Evolutionary conservation across 1,140 invertebrate genomes (phyloP).

Genomic region (Bombus terrestris): DNA sequence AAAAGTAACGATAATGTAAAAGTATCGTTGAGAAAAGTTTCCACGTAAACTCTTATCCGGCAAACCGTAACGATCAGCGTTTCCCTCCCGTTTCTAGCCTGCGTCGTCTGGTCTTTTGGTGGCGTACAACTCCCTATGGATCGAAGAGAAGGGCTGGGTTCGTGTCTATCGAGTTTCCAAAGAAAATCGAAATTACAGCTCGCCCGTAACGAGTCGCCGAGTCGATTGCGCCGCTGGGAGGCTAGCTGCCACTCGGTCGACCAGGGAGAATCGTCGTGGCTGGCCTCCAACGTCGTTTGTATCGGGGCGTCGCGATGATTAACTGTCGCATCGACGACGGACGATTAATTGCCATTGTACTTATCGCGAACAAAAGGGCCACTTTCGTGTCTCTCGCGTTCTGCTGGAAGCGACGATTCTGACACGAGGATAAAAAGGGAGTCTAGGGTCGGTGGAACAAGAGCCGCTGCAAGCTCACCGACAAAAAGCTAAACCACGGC

Average conservation of each 20-base stretch:
- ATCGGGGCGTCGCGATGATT: slow-evolving; percentile 36
- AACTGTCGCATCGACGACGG: slow-evolving; percentile 24
- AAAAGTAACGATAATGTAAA: slow-evolving; percentile 13
- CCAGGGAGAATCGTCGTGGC: background rate
- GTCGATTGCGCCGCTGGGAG: background rate
- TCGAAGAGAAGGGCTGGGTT: background rate
- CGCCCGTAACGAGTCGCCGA: background rate
- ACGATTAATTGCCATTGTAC: slow-evolving; percentile 42
- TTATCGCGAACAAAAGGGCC: background rate
- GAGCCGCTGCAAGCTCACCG: background rate
- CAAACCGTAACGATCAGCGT: slow-evolving; percentile 10
- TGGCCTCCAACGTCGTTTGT: background rate
- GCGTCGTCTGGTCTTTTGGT: background rate
- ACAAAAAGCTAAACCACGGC: slow-evolving; percentile 7
- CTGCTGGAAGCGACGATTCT: background rate
- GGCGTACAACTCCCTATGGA: background rate
- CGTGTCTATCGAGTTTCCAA: slow-evolving; percentile 27
- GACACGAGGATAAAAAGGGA: too few species aligned
- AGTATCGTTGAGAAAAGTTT: slow-evolving; percentile 39
- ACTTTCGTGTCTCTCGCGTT: background rate
- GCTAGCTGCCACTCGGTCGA: background rate
- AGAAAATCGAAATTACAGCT: slow-evolving; percentile 50
- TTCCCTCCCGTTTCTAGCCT: background rate
- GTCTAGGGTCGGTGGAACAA: background rate
- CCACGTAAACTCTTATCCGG: slow-evolving; percentile 24